Evolutionary conservation across 2,113 vertebrate species (phyloP), one percentile per base, ranked within the genome.

Genomic region (Eulemur macaco): DNA sequence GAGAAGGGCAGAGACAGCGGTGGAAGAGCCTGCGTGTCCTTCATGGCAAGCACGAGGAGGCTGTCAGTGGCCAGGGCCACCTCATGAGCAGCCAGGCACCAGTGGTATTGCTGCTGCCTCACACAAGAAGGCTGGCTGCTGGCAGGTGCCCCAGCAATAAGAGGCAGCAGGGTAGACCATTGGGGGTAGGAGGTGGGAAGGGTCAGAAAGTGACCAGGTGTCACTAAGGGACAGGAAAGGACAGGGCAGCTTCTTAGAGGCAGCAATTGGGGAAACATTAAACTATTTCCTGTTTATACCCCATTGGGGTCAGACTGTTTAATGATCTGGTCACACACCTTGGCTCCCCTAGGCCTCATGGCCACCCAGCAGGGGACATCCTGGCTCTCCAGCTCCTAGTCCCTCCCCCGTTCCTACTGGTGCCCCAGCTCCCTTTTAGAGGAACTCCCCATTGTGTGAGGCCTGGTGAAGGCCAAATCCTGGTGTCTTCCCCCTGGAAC

Each of bases 11-110:
- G 58, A 47, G 20, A 34, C 60, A 60, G 63, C 47, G 42, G 68
- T 0, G 1, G 6, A 11, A 66, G 42, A 80, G 27, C 0, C 13
- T 2, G 20, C 4, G 8, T 0, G 6, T 47, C 50, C 25, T 47
- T 66, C 10, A 2, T 0, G 3, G 58, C 50, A 47, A 20, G 29
- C 4, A 1, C 1, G 11, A 66, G 18, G 68, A 31, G 37, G 56
- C 29, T 20, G 37, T 8, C 42, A 6, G 78, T 0, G 3, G 88
- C 12, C 15, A 66, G 11, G 12, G 13, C 23, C 15, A 31, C 23
- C 39, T 25, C 4, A 25, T 42, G 23, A 69, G n/a, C 1, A 69
- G 27, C 84, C n/a, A 4, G n/a, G 66, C 21, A 27, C 21, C 7
- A 1, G 45, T 3, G 25, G 71, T 5, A 20, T 20, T 14, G n/a